Conservation (phyloP, 2,797 vertebrate species). For the Miichthys miiuy region DNA sequence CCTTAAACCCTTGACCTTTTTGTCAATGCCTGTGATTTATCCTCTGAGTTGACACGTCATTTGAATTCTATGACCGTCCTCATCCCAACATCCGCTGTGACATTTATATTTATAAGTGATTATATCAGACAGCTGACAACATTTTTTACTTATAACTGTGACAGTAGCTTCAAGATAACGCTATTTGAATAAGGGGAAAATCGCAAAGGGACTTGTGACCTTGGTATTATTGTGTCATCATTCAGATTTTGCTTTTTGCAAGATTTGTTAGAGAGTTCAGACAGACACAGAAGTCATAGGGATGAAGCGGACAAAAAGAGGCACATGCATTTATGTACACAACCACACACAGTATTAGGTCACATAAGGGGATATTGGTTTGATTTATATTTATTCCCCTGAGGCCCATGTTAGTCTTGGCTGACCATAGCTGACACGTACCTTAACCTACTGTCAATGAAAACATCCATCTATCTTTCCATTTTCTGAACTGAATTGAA, state of each 20-base stretch:
- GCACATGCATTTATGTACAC: not conserved
- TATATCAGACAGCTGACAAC: conserved; percentile 44
- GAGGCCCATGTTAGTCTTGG: conserved; percentile 7
- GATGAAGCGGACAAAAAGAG: not conserved
- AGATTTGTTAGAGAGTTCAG: not conserved
- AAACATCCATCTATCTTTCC: not conserved
- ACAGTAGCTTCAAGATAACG: conserved; percentile 40
- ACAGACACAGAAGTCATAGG: not conserved
- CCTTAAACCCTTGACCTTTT: conserved; percentile 60
- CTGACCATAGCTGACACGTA: conserved; percentile 4
- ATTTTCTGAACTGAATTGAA: not conserved
- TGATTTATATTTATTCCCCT: not conserved
- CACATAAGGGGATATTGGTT: not conserved
- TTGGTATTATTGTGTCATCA: conserved; percentile 28
- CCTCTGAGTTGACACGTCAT: conserved; percentile 47
- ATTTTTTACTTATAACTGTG: conserved; percentile 34
- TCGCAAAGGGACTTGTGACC: conserved; percentile 35
- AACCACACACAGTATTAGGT: not conserved
- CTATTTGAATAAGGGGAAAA: conserved; percentile 17
- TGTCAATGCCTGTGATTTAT: conserved; percentile 54
- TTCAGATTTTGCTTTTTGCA: conserved; percentile 14
- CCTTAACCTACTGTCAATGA: not conserved
- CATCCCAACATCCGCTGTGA: conserved; percentile 41
- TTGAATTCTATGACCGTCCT: conserved; percentile 38
- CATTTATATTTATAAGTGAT: conserved; percentile 57